Percentiles rank a stretch among this genome's conserved stretches.
These are phyloP conservation scores for Athripsodes cinereus DNA, from an alignment of 2,888 invertebrate genomes.

Conservation along the genomic window DNA sequence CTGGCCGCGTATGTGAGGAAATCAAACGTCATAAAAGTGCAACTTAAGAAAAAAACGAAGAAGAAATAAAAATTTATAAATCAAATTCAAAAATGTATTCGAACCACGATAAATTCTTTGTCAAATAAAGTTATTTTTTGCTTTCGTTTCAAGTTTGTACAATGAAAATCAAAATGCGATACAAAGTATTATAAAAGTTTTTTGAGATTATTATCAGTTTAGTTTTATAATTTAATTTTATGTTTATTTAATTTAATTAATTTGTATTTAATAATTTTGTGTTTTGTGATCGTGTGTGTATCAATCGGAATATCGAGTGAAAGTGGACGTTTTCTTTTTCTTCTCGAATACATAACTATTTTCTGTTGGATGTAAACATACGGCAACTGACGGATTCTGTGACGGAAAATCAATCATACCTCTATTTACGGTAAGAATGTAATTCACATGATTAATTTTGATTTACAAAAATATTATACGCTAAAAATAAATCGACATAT, in stretches of 20 bases:
- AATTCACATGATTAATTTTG: too few relatives aligned
- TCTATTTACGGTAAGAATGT: too few relatives aligned
- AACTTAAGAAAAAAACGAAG: not conserved
- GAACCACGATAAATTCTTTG: slow-evolving; percentile 14
- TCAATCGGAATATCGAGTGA: too few relatives aligned
- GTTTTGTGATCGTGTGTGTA: too few relatives aligned
- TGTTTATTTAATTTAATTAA: not conserved
- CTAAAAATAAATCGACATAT: too few relatives aligned
- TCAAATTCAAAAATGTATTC: slow-evolving; percentile 12
- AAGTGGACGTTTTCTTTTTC: too few relatives aligned
- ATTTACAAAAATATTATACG: too few relatives aligned
- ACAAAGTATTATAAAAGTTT: slow-evolving; percentile 5
- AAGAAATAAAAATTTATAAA: not conserved
- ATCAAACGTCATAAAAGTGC: not conserved
- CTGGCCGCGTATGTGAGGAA: slow-evolving; percentile 2
- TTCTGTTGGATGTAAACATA: too few relatives aligned
- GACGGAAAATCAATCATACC: too few relatives aligned
- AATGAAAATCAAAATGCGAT: slow-evolving; percentile 10
- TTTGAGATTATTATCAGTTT: not conserved
- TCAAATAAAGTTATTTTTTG: not conserved
- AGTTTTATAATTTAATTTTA: not conserved
- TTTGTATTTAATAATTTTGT: not conserved
- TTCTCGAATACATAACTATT: too few relatives aligned
- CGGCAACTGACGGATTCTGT: too few relatives aligned
- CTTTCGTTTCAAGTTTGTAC: not conserved